Base-by-base conservation (phyloP, 2,888 invertebrate genomes). In the Perdita meconis region DNA sequence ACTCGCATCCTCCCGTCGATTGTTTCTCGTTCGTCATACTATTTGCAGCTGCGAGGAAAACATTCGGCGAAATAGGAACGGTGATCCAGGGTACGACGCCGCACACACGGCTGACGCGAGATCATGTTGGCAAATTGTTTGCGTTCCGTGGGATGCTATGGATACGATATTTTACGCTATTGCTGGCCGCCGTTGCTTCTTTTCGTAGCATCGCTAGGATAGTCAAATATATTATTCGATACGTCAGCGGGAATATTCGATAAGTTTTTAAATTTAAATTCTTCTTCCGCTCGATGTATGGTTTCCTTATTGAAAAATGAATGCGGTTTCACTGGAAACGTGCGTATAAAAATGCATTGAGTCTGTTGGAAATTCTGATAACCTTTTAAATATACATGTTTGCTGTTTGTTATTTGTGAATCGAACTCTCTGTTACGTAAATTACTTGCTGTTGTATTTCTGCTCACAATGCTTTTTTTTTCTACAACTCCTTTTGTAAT, bases 11-110 rank as follows among this genome's bases (percentile, higher is more conserved):
- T 64, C 72, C 68, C 67, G 72, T 72, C 86, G 80, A 85, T 85
- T 75, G 83, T 69, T 77, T 30, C 63, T 75, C 83, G 74, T 79
- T 68, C 73, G 71, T 81, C 84, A 80, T 78, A 77, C 83, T 59
- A 85, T 85, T 85, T 83, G 59, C 73, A 72, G 74, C 77, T 76
- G 19, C 50, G 64, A 19, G 26, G 55, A 38, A 38, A 76, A 64
- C 67, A 47, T 60, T 64, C 56, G 59, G n/a, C 22, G 55, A 55
- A 63, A 68, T 57, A 50, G 55, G 51, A 34, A 68, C 61, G 16
- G 19, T 16, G 38, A 36, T 50, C 16, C 5, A 42, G 16, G 42
- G 19, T 51, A 50, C 61, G 22, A 59, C 38, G 22, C 50, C n/a
- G 26, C 44, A n/a, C 26, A 2, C 19, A 47, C 13, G n/a, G 53